These are phyloP conservation scores for Himalopsyche kuldschensis DNA, from an alignment of 2,888 invertebrate species.

Conservation along the genomic window DNA sequence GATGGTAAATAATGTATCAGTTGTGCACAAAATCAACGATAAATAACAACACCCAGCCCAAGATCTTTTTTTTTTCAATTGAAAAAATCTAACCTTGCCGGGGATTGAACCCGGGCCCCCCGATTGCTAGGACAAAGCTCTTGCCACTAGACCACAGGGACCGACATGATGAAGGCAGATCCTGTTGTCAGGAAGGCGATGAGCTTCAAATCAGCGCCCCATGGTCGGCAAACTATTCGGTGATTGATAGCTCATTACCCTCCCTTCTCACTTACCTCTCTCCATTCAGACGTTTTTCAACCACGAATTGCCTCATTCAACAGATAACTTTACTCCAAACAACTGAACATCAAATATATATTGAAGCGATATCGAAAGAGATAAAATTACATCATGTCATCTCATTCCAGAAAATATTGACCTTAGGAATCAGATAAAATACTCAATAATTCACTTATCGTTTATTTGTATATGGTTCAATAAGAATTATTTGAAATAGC, in stretches of 20 bases:
- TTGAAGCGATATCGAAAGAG: not conserved
- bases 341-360: not conserved
- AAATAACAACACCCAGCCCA: too few species aligned
- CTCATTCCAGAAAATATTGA: not conserved
- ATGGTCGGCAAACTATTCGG: not conserved
- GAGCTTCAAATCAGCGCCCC: not conserved
- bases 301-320: not conserved
- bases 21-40: too few species aligned
- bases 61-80: too few species aligned
- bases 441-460: too few species aligned
- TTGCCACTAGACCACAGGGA: too few species aligned
- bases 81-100: too few species aligned
- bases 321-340: not conserved
- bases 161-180: not conserved
- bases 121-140: too few species aligned
- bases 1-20: too few species aligned
- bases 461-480: too few species aligned
- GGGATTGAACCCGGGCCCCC: too few species aligned
- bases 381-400: not conserved
- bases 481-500: too few species aligned
- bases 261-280: not conserved
- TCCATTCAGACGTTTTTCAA: not conserved
- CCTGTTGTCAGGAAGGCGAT: not conserved
- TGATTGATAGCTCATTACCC: slow-evolving; percentile 26
- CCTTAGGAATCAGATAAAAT: too few species aligned